Evolutionary conservation across 1,140 invertebrate genomes (phyloP).

Genomic region (Teleopsis dalmanni): DNA sequence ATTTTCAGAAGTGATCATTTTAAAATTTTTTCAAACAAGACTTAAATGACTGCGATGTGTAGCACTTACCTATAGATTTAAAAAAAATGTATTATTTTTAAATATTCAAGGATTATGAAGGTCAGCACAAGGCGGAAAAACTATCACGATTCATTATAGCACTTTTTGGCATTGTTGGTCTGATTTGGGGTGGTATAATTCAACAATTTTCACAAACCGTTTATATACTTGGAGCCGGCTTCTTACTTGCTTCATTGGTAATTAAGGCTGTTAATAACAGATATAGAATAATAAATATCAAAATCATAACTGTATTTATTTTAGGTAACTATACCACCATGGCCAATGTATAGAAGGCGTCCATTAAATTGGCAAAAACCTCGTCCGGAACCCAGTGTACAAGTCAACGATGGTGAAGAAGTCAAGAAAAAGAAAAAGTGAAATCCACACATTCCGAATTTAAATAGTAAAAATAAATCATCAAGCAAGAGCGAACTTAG

Average conservation of each 20-base stretch:
- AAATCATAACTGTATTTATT: conserved; percentile 17
- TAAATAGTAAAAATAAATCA: no score
- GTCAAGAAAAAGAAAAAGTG: conserved; percentile 41
- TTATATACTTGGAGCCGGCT: conserved; percentile 85
- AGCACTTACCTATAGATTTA: conserved; percentile 1
- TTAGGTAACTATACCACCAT: conserved; percentile 79
- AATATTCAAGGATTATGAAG: conserved; percentile 72
- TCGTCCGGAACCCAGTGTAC: conserved; percentile 18
- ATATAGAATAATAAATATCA: background rate
- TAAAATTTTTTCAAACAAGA: no score
- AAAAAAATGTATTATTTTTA: background rate
- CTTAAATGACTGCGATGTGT: no score
- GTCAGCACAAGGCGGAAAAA: conserved; percentile 81
- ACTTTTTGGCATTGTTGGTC: conserved; percentile 78
- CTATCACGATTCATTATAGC: conserved; percentile 82
- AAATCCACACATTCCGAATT: no score
- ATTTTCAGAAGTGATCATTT: no score
- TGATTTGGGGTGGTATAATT: conserved; percentile 87
- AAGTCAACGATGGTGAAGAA: conserved; percentile 23
- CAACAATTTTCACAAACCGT: conserved; percentile 94
- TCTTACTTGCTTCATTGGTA: conserved; percentile 75
- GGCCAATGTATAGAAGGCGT: conserved; percentile 85
- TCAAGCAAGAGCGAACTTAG: no score
- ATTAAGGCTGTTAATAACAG: conserved; percentile 33
- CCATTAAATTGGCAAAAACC: conserved; percentile 86